These are phyloP conservation scores for Beris morrisii DNA, from an alignment of 2,888 invertebrate species.

Conservation along the genomic window DNA sequence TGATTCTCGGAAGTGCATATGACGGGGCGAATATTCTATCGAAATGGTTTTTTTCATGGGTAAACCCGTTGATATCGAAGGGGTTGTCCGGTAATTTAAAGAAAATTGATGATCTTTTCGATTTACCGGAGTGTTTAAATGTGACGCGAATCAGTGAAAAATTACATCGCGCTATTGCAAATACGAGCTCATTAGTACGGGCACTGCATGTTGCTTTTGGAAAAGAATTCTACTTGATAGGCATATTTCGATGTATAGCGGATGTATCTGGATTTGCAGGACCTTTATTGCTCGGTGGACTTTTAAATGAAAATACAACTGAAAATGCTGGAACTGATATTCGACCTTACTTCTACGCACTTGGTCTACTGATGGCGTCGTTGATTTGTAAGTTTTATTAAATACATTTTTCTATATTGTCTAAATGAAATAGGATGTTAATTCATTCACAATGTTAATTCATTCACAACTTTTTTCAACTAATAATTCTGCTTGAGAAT, in stretches of 20 bases:
- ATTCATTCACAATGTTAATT: neutral
- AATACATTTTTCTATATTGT: neutral
- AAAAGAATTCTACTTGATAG: slow-evolving; percentile 80
- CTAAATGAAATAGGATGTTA: slow-evolving; percentile 9
- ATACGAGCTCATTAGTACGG: slow-evolving; percentile 61
- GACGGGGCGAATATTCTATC: slow-evolving; percentile 72
- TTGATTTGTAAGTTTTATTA: slow-evolving; percentile 63
- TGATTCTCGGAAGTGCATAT: slow-evolving; percentile 79
- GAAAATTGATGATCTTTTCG: slow-evolving; percentile 79
- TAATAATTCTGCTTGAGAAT: too few relatives aligned
- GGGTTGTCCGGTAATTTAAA: slow-evolving; percentile 73
- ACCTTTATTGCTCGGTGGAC: slow-evolving; percentile 80
- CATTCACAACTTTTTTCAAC: neutral
- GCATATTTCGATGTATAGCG: slow-evolving; percentile 76
- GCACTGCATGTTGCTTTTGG: slow-evolving; percentile 78
- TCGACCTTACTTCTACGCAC: slow-evolving; percentile 66
- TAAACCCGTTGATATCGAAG: slow-evolving; percentile 79
- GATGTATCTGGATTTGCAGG: slow-evolving; percentile 87
- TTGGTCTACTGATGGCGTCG: slow-evolving; percentile 66
- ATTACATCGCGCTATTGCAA: slow-evolving; percentile 52
- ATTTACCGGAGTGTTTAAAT: slow-evolving; percentile 63
- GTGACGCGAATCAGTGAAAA: slow-evolving; percentile 50
- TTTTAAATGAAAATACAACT: slow-evolving; percentile 67
- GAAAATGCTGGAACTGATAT: slow-evolving; percentile 70
- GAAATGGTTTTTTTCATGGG: slow-evolving; percentile 84